phyloP scores from a whole-genome alignment of 2,113 vertebrate genomes.

The Kobus ellipsiprymnus region DNA sequence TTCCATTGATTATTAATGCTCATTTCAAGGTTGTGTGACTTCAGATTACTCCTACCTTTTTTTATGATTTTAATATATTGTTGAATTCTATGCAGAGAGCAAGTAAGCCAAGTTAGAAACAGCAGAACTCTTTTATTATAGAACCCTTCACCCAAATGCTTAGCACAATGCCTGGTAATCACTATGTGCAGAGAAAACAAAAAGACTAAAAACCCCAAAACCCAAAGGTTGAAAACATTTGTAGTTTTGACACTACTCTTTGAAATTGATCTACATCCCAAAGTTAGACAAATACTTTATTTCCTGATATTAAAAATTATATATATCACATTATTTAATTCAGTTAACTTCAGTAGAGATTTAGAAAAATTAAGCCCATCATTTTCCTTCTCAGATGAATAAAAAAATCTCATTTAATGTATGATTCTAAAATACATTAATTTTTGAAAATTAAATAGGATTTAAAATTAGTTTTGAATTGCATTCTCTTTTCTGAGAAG shows the following conservation, averaged over 20 bases:
- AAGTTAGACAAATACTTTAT: not conserved
- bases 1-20: not conserved
- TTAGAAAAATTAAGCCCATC: not conserved
- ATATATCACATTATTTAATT: not conserved
- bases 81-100: not conserved
- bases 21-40: not conserved
- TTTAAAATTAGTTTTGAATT: not conserved
- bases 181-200: not conserved
- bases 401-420: not conserved
- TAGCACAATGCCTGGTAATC: rapidly evolving
- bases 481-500: not conserved
- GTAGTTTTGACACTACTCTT: not conserved
- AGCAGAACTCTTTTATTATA: not conserved
- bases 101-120: not conserved
- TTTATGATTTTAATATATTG: not conserved
- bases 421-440: not conserved
- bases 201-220: not conserved
- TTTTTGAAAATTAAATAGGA: not conserved
- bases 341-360: not conserved
- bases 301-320: not conserved
- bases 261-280: not conserved
- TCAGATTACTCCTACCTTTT: not conserved
- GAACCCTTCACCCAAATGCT: not conserved
- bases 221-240: not conserved
- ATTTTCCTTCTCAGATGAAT: not conserved